These are phyloP conservation scores for Sorex fumeus DNA, from an alignment of 2,113 vertebrate genomes.

Conservation along the genomic window DNA sequence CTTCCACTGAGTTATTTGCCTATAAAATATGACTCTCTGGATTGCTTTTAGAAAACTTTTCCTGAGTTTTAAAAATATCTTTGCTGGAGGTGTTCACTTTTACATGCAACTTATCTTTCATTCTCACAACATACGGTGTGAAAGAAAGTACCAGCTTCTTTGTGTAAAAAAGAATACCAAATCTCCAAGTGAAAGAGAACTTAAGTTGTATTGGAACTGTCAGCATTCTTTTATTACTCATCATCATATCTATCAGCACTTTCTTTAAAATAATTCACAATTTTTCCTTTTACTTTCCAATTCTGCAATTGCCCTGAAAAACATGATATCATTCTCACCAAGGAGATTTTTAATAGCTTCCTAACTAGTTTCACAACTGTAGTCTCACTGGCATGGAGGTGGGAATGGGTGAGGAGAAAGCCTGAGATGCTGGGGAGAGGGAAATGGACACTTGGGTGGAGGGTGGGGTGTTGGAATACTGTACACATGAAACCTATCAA, in stretches of 20 bases:
- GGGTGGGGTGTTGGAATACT: too few relatives aligned
- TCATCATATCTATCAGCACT: not conserved
- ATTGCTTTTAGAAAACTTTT: slow-evolving; percentile 32
- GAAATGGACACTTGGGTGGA: too few relatives aligned
- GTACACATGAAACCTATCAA: too few relatives aligned
- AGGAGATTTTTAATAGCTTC: not conserved
- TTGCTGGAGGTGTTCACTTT: slow-evolving; percentile 1
- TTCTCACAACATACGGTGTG: slow-evolving; percentile 32
- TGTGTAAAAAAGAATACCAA: slow-evolving; percentile 38
- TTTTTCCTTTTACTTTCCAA: not conserved
- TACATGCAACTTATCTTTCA: not conserved
- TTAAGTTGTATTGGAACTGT: not conserved
- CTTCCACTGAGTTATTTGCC: not conserved
- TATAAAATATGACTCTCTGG: not conserved
- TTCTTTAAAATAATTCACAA: not conserved
- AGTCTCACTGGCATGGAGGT: not conserved
- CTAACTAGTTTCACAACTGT: not conserved
- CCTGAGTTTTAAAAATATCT: not conserved
- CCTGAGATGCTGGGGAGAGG: too few relatives aligned
- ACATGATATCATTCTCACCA: slow-evolving; percentile 24
- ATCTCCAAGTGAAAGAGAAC: not conserved
- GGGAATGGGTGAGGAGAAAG: too few relatives aligned
- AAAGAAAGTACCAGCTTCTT: slow-evolving; percentile 11
- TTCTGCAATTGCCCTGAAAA: not conserved
- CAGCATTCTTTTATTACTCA: not conserved